phyloP scores from a whole-genome alignment of 2,113 vertebrate genomes.

The Caretta caretta region DNA sequence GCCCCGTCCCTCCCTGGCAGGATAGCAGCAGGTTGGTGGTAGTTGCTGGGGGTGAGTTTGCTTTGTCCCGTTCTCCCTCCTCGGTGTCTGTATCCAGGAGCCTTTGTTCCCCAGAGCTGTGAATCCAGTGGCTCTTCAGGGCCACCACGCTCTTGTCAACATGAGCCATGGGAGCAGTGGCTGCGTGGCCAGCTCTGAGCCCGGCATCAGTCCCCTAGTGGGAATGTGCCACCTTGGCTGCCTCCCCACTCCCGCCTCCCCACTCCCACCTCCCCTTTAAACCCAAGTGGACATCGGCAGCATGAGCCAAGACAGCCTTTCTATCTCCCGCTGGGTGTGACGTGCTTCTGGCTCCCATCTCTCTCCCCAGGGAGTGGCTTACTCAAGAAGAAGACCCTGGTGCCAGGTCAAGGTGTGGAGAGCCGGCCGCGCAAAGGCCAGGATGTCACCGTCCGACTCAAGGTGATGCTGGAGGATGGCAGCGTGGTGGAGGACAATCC shows the following conservation, averaged over 20 bases:
- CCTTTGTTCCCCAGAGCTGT: not conserved
- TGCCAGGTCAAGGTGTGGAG: constrained; percentile 80
- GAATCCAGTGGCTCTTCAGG: not conserved
- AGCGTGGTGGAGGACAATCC: constrained; percentile 82
- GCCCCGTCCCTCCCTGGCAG: not conserved
- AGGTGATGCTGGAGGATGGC: constrained; percentile 80
- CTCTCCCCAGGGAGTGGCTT: constrained; percentile 84
- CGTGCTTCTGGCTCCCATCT: accelerated
- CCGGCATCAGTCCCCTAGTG: not conserved
- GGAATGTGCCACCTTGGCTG: not conserved
- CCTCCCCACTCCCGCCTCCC: too few relatives aligned
- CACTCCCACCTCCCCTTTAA: not conserved
- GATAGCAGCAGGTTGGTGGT: not conserved
- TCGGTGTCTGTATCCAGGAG: not conserved
- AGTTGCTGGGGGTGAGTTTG: not conserved
- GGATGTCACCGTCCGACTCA: constrained; percentile 87
- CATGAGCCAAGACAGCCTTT: not conserved
- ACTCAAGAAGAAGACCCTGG: constrained; percentile 91
- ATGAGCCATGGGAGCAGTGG: not conserved
- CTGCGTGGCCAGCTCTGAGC: not conserved
- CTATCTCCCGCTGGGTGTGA: not conserved
- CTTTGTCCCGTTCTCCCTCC: not conserved
- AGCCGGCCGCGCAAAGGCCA: constrained; percentile 89
- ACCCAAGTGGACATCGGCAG: not conserved
- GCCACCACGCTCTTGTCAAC: not conserved